Base-by-base conservation (phyloP, 1,140 invertebrate genomes). In the Macrosteles quadrilineatus region DNA sequence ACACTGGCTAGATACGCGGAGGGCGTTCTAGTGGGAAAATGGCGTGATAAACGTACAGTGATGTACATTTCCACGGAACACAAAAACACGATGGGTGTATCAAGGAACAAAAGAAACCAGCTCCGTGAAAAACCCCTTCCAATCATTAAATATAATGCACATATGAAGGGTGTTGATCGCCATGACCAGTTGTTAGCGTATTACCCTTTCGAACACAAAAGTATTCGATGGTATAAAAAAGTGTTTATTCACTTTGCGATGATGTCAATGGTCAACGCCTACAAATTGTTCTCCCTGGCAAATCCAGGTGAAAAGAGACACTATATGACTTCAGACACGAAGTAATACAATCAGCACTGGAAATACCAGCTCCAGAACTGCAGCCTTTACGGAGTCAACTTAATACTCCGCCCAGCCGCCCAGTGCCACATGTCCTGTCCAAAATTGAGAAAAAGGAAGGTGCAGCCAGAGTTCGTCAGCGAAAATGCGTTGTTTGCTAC, bases 11-110 rank as follows among this genome's bases (percentile, higher is more conserved):
- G n/a, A n/a, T n/a, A n/a, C n/a, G n/a, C n/a, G n/a, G n/a, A n/a
- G n/a, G n/a, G n/a, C n/a, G n/a, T n/a, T n/a, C 78, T 76, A 47
- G 73, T 83, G 12, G 57, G 79, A 40, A 78, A 81, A 77, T 74
- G 78, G 81, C 74, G 80, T 81, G 71, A 57, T 76, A 53, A 77
- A 67, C 9, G 63, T 63, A 12, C 21, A 68, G n/a, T n/a, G n/a
- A n/a, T n/a, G 29, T 68, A 69, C 29, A 68, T 69, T 50, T 69
- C 67, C 9, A 63, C 55, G 6, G 67, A 72, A 31, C 69, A 47
- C 62, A 30, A 66, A 47, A 45, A 66, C 40, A 27, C 19, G 11
- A 4, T 66, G 17, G 19, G n/a, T n/a, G n/a, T n/a, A n/a, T n/a
- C 1, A 1, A 45, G 21, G 1, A 47, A 25, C 11, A 11, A 45